Evolutionary conservation across 2,113 vertebrate species (phyloP).

Genomic region (Eublepharis macularius): DNA sequence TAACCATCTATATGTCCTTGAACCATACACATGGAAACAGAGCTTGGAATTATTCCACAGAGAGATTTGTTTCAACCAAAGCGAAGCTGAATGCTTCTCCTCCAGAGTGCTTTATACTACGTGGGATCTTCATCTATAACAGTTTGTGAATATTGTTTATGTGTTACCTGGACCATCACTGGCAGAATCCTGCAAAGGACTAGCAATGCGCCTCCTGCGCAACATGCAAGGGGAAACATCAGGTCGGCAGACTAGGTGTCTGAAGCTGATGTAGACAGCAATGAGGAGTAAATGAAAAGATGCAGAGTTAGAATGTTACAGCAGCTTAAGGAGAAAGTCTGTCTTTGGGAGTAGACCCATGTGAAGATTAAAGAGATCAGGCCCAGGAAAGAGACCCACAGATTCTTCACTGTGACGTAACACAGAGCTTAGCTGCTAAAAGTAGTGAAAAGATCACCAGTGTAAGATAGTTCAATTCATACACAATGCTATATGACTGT

Average conservation of each 20-base stretch:
- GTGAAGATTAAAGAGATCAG: neutral
- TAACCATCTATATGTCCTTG: neutral
- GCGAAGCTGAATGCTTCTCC: neutral
- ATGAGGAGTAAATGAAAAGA: neutral
- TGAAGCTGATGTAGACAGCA: neutral
- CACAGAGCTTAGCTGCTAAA: neutral
- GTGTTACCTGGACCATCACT: too few species aligned
- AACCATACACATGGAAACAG: neutral
- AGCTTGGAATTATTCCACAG: neutral
- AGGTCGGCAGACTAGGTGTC: fast-evolving
- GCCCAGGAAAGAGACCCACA: neutral
- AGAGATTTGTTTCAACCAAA: neutral
- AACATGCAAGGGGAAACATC: too few species aligned
- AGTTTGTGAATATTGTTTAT: neutral
- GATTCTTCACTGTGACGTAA: neutral
- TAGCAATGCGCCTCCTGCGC: too few species aligned
- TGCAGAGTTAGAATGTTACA: neutral
- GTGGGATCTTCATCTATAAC: neutral
- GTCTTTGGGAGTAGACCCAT: neutral
- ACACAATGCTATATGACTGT: fast-evolving
- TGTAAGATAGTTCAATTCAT: fast-evolving
- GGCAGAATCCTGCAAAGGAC: too few species aligned
- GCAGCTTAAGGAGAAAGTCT: neutral
- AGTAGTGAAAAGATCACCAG: neutral
- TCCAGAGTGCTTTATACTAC: neutral